These are phyloP conservation scores for Coptotermes formosanus DNA, from an alignment of 1,140 invertebrate genomes.

Conservation along the genomic window DNA sequence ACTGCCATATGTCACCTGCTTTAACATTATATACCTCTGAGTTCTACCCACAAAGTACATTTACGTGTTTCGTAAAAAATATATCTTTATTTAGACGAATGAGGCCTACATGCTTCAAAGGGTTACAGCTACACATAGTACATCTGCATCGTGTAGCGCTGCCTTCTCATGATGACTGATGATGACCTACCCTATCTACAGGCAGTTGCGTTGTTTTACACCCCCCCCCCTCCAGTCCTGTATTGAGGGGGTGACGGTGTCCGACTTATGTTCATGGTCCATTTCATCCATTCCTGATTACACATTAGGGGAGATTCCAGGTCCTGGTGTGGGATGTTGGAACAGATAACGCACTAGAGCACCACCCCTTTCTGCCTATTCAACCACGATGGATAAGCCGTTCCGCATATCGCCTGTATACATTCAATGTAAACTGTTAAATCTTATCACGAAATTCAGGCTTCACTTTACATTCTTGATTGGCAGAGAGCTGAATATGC, in stretches of 20 bases:
- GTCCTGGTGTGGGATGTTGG: background rate
- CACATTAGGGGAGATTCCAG: background rate
- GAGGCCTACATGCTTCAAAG: too few relatives aligned
- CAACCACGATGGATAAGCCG: background rate
- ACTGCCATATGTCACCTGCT: too few relatives aligned
- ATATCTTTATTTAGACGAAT: too few relatives aligned
- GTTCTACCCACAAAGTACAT: too few relatives aligned
- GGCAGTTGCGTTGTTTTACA: background rate
- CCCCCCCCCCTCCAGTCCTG: background rate
- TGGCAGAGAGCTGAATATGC: too few relatives aligned
- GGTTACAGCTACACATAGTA: too few relatives aligned
- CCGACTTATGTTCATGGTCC: slow-evolving; percentile 15
- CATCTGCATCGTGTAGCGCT: background rate
- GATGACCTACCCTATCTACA: background rate
- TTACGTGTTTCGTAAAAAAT: too few relatives aligned
- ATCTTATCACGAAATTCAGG: background rate
- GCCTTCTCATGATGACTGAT: slow-evolving; percentile 6
- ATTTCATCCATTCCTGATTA: slow-evolving; percentile 16
- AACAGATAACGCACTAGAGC: background rate
- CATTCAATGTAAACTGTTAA: background rate
- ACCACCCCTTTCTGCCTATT: background rate
- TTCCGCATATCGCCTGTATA: background rate
- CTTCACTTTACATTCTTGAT: too few relatives aligned
- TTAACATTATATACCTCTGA: too few relatives aligned
- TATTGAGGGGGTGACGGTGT: background rate